Evolutionary conservation across 2,797 vertebrate species (phyloP), one percentile per base, ranked within the genome.

Genomic region (Chromis chromis): DNA sequence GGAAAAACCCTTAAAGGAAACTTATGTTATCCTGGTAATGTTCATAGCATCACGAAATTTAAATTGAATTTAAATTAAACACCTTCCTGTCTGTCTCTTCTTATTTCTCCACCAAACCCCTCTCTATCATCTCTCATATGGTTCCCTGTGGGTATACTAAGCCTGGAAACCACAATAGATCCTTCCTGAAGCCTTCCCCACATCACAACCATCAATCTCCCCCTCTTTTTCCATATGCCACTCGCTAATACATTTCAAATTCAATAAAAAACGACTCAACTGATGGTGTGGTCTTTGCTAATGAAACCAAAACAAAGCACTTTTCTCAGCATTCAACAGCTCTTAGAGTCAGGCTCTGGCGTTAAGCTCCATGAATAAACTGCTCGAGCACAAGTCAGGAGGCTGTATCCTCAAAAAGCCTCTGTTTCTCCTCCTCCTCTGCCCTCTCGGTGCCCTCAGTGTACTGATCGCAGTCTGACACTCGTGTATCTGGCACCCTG

Each of bases 401-500:
- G 33, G 7, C 33, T 36, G 33, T 36, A 36, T 36, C 33, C 33
- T 36, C 33, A 36, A 10, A 52, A 4, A 50, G 8, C 8, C 4
- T 9, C 5, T 1, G 7, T 24, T 24, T 24, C 16, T 36, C 19
- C 14, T 17, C 0, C 31, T 50, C 46, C 52, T 36, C 65, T 70
- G 39, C 7, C 60, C 62, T 74, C 68, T 11, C 3, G 19, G 22
- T 78, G 85, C 58, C 79, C 86, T 81, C 31, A n/a, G n/a, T 63
- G 71, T 57, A 55, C 72, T 59, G 39, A 68, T 78, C 60, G 49
- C 69, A 72, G 71, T 72, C 65, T 39, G 68, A 85, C 84, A 83
- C 71, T 28, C 31, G 65, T 55, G 65, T n/a, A 78, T 68, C 66
- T 84, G 79, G 76, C 86, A 76, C 54, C 65, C 76, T 76, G 84